A percentile compares a stretch with the other conserved stretches of the same genome.
phyloP scores from a whole-genome alignment of 2,113 vertebrate species.

The Forbesichthys papilliferus region DNA sequence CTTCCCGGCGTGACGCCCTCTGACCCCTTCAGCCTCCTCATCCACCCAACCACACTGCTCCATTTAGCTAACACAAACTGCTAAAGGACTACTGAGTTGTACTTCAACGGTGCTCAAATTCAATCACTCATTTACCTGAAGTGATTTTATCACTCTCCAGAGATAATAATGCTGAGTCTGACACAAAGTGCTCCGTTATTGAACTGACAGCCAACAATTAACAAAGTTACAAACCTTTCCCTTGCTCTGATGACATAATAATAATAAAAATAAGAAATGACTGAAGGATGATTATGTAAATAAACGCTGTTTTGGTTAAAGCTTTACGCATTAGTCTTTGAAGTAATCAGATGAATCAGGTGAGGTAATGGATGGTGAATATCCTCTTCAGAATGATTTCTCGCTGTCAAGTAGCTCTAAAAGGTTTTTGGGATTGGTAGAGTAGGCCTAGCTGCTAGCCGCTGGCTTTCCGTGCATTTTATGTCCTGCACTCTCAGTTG shows the following conservation, averaged over 20 bases:
- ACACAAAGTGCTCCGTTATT: slow-evolving; percentile 65
- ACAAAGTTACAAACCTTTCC: slow-evolving; percentile 58
- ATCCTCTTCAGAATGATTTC: slow-evolving; percentile 72
- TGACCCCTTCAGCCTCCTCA: slow-evolving; percentile 74
- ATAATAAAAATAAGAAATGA: slow-evolving; percentile 52
- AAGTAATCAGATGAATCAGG: too few species aligned
- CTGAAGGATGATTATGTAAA: slow-evolving; percentile 54
- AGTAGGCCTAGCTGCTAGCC: slow-evolving; percentile 59
- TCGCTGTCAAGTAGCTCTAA: slow-evolving; percentile 75
- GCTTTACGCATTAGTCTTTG: slow-evolving; percentile 61
- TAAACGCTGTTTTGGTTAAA: slow-evolving; percentile 61
- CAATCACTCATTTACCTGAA: slow-evolving; percentile 79
- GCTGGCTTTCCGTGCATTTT: slow-evolving; percentile 61
- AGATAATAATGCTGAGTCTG: slow-evolving; percentile 67
- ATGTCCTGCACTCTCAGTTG: slow-evolving; percentile 64
- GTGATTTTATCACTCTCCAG: slow-evolving; percentile 77
- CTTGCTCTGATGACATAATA: slow-evolving; percentile 14
- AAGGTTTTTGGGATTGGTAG: slow-evolving; percentile 75
- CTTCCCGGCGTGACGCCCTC: slow-evolving; percentile 49
- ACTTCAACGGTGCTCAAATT: slow-evolving; percentile 76
- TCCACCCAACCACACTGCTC: slow-evolving; percentile 69
- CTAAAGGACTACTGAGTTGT: slow-evolving; percentile 75
- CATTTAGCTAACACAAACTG: slow-evolving; percentile 76
- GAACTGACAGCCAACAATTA: slow-evolving; percentile 68
- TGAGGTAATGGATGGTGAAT: slow-evolving; percentile 68